Evolutionary conservation across 2,888 invertebrate species (phyloP).

Genomic region (Copidosoma aretas): DNA sequence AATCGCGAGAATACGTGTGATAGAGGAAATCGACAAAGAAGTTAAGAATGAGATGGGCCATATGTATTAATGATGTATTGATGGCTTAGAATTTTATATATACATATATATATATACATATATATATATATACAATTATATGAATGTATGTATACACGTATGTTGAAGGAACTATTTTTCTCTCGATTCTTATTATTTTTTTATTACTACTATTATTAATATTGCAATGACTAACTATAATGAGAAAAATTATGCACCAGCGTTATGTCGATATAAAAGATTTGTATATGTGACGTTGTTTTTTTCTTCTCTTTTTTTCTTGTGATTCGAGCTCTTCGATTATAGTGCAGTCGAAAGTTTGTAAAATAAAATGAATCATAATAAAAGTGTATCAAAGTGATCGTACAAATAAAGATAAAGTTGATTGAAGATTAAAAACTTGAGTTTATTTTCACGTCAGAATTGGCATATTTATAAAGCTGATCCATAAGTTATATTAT

Average conservation of each 20-base stretch:
- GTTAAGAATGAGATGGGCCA: conserved; percentile 45
- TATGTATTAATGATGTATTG: conserved; percentile 33
- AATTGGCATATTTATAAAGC: no score
- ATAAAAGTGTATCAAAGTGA: conserved; percentile 1
- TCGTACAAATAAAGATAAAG: conserved; percentile 22
- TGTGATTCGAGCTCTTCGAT: neutral
- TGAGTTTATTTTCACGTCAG: neutral
- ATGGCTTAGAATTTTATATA: neutral
- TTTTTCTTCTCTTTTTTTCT: conserved; percentile 16
- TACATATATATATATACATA: neutral
- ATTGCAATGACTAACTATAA: conserved; percentile 7
- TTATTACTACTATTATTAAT: neutral
- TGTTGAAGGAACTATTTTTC: conserved; percentile 6
- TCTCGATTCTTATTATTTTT: neutral
- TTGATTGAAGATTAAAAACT: neutral
- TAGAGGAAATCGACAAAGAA: conserved; percentile 43
- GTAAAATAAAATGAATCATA: conserved; percentile 19
- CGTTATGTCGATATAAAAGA: neutral
- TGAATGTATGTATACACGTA: neutral
- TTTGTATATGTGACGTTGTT: conserved; percentile 4
- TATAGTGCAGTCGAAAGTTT: conserved; percentile 2
- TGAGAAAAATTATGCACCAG: neutral
- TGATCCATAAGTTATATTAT: no score
- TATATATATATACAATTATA: neutral
- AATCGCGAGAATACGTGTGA: neutral